Evolutionary conservation across 2,888 invertebrate species (phyloP), one percentile per base, ranked within the genome.

Genomic region (Torymus texanus): DNA sequence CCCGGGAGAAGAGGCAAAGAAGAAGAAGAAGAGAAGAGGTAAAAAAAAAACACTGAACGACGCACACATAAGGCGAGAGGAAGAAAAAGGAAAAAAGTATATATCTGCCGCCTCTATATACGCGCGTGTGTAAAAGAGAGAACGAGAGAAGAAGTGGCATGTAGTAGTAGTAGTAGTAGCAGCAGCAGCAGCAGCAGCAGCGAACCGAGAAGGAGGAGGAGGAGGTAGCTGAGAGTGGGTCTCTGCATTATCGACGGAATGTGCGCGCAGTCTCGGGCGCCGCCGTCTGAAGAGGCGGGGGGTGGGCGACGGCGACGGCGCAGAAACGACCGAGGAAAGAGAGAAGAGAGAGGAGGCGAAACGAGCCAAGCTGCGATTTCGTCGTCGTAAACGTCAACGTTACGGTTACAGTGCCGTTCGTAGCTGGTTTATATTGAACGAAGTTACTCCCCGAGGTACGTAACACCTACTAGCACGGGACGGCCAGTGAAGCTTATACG

Each of bases 321-420:
- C 21, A 12, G 11, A 24, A n/a, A 29, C 11, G 55, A 41, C 14
- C 21, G 51, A 18, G 56, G 12, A 41, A 55, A 65, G 70, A 65
- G 76, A 78, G 86, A 87, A 87, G 87, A 87, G 50, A n/a, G 18
- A 18, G n/a, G 50, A 51, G 66, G 72, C 70, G 77, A 90, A 90
- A 90, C 90, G 89, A 89, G 88, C 88, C 86, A 84, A 89, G 89
- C 90, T 87, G 88, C 90, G 90, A 90, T 90, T 90, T 90, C 89
- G 89, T 88, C 87, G 88, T 90, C 90, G 90, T 90, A 90, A 90
- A 90, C 90, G 90, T 90, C 90, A 90, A 88, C 88, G 89, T 90
- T 90, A 90, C 89, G 90, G 89, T 90, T 90, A 90, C 90, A 88
- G 88, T 87, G 89, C 89, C 89, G 88, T 89, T 90, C 87, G 86